Evolutionary conservation across 2,113 vertebrate genomes (phyloP).

Genomic region (Neopipo cinnamomea): DNA sequence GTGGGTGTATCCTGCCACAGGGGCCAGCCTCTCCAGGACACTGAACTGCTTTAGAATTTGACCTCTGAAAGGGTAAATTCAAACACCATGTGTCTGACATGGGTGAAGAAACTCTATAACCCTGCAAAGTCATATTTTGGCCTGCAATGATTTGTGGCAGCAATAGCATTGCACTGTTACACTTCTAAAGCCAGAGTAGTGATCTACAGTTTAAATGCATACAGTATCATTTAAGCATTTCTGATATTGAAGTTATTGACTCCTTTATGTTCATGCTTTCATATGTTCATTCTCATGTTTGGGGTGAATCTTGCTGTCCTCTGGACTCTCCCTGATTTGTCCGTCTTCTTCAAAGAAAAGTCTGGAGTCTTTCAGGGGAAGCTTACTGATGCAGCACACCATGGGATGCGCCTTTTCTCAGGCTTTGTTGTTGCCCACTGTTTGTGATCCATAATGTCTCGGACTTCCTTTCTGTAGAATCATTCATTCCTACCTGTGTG

Average conservation of each 20-base stretch:
- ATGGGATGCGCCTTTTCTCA: background rate
- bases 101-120: background rate
- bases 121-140: background rate
- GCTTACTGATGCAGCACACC: background rate
- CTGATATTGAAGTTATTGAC: background rate
- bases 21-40: accelerated
- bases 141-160: background rate
- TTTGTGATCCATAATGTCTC: background rate
- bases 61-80: background rate
- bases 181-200: background rate
- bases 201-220: background rate
- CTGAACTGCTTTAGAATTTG: background rate
- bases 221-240: background rate
- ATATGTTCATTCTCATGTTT: background rate
- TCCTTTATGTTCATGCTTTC: background rate
- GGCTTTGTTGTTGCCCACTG: background rate
- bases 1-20: too few species aligned
- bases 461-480: background rate
- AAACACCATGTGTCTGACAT: background rate
- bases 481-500: background rate
- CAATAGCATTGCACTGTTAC: background rate
- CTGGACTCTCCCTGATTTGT: background rate
- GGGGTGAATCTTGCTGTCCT: background rate
- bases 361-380: background rate
- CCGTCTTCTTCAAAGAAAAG: background rate